phyloP scores from a whole-genome alignment of 1,140 invertebrate genomes.

The Eubasilissa regina region DNA sequence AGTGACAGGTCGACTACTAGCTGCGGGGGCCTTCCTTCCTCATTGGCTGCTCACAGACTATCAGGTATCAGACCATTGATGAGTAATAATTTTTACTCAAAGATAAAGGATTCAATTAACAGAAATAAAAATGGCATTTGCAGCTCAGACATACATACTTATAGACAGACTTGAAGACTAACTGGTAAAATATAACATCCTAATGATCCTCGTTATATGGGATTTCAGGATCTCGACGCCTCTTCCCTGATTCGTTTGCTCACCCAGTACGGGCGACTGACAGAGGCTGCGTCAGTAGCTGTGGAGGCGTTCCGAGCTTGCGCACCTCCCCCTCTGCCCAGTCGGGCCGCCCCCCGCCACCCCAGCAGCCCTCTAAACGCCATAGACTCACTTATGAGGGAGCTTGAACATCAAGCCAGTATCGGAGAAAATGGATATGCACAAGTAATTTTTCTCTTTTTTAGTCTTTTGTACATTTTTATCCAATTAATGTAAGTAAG shows the following conservation, averaged over 20 bases:
- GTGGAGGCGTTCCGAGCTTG: constrained; percentile 60
- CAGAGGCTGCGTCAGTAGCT: constrained; percentile 65
- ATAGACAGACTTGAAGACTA: too few species aligned
- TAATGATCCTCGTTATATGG: not conserved
- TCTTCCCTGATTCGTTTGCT: constrained; percentile 64
- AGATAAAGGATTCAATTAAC: too few species aligned
- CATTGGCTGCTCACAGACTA: constrained; percentile 68
- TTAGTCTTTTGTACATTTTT: too few species aligned
- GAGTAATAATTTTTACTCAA: too few species aligned
- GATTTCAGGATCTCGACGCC: constrained; percentile 62
- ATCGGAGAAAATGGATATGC: constrained; percentile 56
- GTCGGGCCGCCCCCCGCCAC: constrained; percentile 44
- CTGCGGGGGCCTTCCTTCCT: constrained; percentile 68
- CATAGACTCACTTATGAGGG: constrained; percentile 64
- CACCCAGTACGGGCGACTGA: constrained; percentile 63
- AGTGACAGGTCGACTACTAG: constrained; percentile 66
- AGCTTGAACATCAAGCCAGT: constrained; percentile 61
- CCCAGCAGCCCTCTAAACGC: constrained; percentile 63
- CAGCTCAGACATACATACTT: too few species aligned
- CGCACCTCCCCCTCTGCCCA: constrained; percentile 34
- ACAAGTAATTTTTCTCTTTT: constrained; percentile 38
- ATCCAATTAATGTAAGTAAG: too few species aligned
- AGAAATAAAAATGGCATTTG: too few species aligned
- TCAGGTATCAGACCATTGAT: constrained; percentile 62
- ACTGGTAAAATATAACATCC: too few species aligned